Evolutionary conservation across 1,140 invertebrate species (phyloP), one percentile per base, ranked within the genome.

Genomic region (Drosophila azteca): DNA sequence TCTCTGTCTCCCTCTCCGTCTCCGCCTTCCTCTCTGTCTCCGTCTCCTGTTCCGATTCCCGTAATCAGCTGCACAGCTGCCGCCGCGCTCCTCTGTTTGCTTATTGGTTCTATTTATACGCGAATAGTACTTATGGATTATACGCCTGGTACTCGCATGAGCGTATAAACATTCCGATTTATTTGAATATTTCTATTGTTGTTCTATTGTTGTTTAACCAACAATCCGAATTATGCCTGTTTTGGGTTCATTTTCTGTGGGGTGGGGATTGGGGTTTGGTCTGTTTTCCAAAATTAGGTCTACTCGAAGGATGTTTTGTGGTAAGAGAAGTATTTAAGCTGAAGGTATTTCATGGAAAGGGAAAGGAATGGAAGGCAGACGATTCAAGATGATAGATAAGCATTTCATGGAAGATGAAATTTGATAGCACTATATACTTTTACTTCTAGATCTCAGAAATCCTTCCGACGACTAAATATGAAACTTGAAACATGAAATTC

Each of bases 101-200:
- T 39, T 8, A 13, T 39, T 39, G 11, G 11, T 13, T 39, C 3
- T 39, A 39, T 39, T 39, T 13, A 39, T 39, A 39, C 35, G 35
- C 35, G 17, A 20, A 3, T 39, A 39, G 35, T 39, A 35, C 31
- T 35, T 35, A 11, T 66, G 45, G 50, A 20, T 66, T 51, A 51
- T 65, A 31, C 29, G 22, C 9, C 2, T 29, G 24, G n/a, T 48
- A 51, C 60, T 11, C 3, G 35, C 3, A 39, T 13, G 11, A 39
- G 35, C 35, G 35, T 39, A 31, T 20, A 29, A 26, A 43, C 3
- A 43, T 13, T 7, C 9, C 35, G 3, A 65, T 66, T 26, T 52
- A 64, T 60, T 59, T 62, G 51, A 41, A 58, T 72, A 69, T 68
- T 69, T 35, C 51, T 69, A 29, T 58, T 70, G 26, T 70, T 69